Evolutionary conservation across 1,140 invertebrate species (phyloP).

Genomic region (Epicauta chinensis): DNA sequence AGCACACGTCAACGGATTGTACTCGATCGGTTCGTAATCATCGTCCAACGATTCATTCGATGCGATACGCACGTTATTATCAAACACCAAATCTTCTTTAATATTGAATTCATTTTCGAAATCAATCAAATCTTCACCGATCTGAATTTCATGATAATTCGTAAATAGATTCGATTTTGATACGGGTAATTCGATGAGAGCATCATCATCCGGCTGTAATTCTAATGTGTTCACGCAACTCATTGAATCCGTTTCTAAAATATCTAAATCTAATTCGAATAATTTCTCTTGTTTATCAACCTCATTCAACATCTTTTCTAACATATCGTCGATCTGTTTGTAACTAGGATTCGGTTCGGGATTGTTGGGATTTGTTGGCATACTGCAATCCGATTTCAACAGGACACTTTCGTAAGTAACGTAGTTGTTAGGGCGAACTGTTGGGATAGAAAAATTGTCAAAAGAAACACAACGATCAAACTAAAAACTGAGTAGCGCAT

Average conservation of each 20-base stretch:
- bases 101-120: constrained; percentile 2
- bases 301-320: constrained; percentile 38
- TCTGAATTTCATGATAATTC: constrained; percentile 16
- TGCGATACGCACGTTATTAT: constrained; percentile 23
- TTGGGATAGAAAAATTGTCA: constrained; percentile 1
- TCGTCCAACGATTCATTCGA: constrained; percentile 30
- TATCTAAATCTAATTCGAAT: constrained; percentile 32
- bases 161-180: constrained; percentile 19
- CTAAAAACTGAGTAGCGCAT: constrained; percentile 22
- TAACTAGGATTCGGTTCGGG: constrained; percentile 31
- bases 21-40: constrained; percentile 37
- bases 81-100: constrained; percentile 9
- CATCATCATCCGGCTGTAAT: constrained; percentile 35
- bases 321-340: constrained; percentile 37
- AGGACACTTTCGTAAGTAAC: constrained; percentile 38
- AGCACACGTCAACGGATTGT: constrained; percentile 17
- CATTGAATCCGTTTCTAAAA: constrained; percentile 25
- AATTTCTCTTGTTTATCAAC: constrained; percentile 37
- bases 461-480: background rate
- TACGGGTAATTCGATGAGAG: constrained; percentile 40
- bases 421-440: background rate
- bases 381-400: constrained; percentile 27
- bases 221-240: constrained; percentile 38
- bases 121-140: constrained; percentile 4
- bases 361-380: constrained; percentile 12